Conservation (phyloP, 2,888 invertebrate genomes). For the Alentia gelatinosa region DNA sequence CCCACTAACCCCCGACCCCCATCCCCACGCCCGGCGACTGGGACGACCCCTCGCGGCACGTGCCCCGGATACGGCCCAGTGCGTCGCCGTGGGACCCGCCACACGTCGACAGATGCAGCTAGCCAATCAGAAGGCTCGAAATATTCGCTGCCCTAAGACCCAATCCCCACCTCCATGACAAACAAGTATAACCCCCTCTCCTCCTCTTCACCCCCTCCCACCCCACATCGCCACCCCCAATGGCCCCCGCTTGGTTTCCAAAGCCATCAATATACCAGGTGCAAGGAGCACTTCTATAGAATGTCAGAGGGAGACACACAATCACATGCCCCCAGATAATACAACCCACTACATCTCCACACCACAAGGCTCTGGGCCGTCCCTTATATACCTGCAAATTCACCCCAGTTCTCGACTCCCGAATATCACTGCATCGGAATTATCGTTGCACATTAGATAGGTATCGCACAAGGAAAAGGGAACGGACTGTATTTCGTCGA, state of each 20-base stretch:
- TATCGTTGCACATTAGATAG: not conserved
- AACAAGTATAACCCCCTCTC: not conserved
- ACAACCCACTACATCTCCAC: not conserved
- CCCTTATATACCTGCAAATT: not conserved
- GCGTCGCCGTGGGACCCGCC: not conserved
- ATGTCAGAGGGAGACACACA: conserved; percentile 1
- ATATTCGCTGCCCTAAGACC: not conserved
- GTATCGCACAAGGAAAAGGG: not conserved
- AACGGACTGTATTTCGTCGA: no score
- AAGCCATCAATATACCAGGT: conserved; percentile 42
- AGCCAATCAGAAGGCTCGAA: conserved; percentile 18
- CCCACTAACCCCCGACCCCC: not conserved
- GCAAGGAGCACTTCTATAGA: conserved; percentile 12
- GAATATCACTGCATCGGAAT: not conserved
- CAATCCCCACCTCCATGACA: conserved; percentile 22
- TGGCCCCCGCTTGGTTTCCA: not conserved
- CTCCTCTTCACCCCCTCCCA: not conserved
- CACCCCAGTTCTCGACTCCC: not conserved
- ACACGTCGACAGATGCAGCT: conserved; percentile 6
- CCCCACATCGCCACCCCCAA: not conserved
- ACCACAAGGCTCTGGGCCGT: not conserved
- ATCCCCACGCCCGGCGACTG: not conserved
- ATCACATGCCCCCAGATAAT: conserved; percentile 39
- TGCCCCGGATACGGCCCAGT: conserved; percentile 35
- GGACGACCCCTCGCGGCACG: conserved; percentile 41